These are phyloP conservation scores for Pitta sordida DNA, from an alignment of 2,113 vertebrate genomes.

Conservation along the genomic window DNA sequence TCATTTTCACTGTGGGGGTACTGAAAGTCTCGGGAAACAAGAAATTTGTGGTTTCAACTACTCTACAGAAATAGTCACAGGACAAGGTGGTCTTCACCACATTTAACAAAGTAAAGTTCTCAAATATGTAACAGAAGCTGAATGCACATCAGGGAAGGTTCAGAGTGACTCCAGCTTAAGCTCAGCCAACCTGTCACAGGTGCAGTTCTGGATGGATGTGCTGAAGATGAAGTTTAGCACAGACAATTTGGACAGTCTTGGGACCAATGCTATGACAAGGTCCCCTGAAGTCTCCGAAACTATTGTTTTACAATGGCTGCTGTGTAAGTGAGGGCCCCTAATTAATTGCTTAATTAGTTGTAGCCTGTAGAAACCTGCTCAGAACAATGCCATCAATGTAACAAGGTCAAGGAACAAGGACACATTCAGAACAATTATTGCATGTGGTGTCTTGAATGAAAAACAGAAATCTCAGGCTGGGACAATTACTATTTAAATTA, in stretches of 20 bases:
- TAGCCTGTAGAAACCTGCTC: slow-evolving; percentile 4
- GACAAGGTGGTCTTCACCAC: not conserved
- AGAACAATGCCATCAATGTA: not conserved
- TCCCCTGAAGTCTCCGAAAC: not conserved
- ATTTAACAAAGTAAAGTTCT: not conserved
- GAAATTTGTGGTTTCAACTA: not conserved
- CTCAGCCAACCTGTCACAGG: not conserved
- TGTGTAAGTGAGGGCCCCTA: not conserved
- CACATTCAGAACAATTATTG: not conserved
- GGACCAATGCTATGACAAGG: not conserved
- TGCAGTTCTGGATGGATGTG: not conserved
- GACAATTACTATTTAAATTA: not conserved
- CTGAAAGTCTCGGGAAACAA: not conserved
- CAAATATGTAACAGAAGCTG: not conserved
- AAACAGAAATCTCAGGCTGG: not conserved
- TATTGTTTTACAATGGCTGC: not conserved
- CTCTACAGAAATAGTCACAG: not conserved
- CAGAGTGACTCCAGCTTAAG: not conserved
- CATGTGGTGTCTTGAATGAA: not conserved
- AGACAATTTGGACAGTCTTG: not conserved
- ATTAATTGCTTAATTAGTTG: slow-evolving; percentile 49
- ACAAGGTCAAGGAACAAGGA: slow-evolving; percentile 47
- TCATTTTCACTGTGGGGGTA: not conserved
- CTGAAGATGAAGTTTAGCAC: not conserved
- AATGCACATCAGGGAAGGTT: not conserved